phyloP scores from a whole-genome alignment of 2,113 vertebrate species.

The Anser brachyrhynchus region DNA sequence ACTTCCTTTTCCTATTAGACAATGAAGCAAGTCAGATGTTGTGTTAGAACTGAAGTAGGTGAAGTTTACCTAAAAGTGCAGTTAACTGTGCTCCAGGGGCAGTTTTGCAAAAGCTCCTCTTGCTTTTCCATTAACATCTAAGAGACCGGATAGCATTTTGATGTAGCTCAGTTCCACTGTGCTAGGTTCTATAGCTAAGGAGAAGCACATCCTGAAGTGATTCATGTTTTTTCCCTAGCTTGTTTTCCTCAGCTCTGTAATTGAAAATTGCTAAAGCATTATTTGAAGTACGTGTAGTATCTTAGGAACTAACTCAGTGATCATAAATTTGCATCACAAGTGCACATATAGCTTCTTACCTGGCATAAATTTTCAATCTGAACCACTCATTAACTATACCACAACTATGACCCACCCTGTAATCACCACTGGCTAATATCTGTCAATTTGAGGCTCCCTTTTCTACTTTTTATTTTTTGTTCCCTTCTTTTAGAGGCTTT shows the following conservation, averaged over 20 bases:
- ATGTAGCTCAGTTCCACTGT: not conserved
- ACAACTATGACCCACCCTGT: conserved; percentile 19
- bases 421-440: conserved; percentile 22
- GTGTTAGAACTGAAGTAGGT: not conserved
- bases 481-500: not conserved
- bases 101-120: not conserved
- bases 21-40: not conserved
- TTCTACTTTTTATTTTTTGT: not conserved
- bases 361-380: conserved; percentile 16
- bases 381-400: conserved; percentile 43
- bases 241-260: conserved; percentile 33
- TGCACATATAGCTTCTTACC: not conserved
- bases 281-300: conserved; percentile 49
- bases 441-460: conserved; percentile 20
- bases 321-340: conserved; percentile 64
- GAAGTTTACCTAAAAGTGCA: not conserved
- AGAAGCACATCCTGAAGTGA: not conserved
- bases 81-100: not conserved
- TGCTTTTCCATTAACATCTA: not conserved
- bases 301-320: conserved; percentile 38
- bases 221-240: conserved; percentile 12
- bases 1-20: not conserved
- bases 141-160: not conserved
- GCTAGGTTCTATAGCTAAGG: not conserved
- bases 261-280: conserved; percentile 39